phyloP scores from a whole-genome alignment of 2,113 vertebrate genomes.

The Hypanus sabinus region DNA sequence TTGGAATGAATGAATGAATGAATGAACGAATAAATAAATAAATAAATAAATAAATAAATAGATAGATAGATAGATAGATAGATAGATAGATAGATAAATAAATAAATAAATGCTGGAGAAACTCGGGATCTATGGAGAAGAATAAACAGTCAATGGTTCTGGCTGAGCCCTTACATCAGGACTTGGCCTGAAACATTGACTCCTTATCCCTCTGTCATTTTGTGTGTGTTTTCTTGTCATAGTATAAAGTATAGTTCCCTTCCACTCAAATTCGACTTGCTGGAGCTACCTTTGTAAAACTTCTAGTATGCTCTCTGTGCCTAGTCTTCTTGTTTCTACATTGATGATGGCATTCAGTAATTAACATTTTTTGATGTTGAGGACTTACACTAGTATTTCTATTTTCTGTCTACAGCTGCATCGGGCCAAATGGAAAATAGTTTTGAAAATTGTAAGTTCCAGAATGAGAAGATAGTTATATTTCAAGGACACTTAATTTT shows the following conservation, averaged over 20 bases:
- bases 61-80: too few species aligned
- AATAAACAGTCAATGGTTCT: too few species aligned
- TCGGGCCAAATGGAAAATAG: background rate
- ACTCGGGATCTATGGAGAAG: too few species aligned
- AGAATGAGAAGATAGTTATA: background rate
- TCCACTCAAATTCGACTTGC: background rate
- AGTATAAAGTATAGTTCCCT: background rate
- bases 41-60: too few species aligned
- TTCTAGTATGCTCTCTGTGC: background rate
- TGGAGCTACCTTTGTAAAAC: background rate
- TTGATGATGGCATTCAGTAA: background rate
- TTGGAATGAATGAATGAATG: too few species aligned
- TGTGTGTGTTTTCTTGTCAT: too few species aligned
- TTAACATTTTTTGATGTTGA: background rate
- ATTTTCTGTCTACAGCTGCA: background rate
- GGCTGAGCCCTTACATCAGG: too few species aligned
- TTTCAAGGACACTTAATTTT: background rate
- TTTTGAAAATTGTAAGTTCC: slow-evolving; percentile 21
- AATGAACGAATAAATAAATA: too few species aligned
- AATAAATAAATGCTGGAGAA: too few species aligned
- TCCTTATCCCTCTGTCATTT: too few species aligned
- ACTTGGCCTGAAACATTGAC: too few species aligned
- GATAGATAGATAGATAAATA: too few species aligned
- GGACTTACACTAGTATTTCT: background rate
- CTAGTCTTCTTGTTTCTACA: background rate